Base-by-base conservation (phyloP, 2,113 vertebrate species). In the Ginglymostoma cirratum region DNA sequence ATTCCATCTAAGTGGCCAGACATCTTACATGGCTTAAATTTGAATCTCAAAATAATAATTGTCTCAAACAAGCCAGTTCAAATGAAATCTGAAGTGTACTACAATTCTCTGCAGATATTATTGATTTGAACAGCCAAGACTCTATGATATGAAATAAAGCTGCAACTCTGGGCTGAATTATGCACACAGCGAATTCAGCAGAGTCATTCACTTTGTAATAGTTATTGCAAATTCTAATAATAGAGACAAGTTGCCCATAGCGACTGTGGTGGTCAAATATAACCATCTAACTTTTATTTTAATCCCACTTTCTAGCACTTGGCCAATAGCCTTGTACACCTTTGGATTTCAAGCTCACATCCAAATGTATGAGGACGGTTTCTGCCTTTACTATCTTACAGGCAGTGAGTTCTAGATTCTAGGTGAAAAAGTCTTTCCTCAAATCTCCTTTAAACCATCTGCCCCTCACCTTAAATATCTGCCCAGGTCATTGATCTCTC, bases 51-150 rank as follows among this genome's bases (percentile, higher is more conserved):
- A 94, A 70, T 66, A 94, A 45, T 2, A 7, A 70, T 45, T 38
- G 30, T 67, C 93, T 94, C 66, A 70, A 14, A 42, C 38, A 95
- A 4, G 23, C 93, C 42, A 72, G 48, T 70, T 94, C 38, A 70
- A 94, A 94, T 94, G 67, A 67, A 66, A 70, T 45, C 21, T 66
- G 67, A 42, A 94, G 67, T 95, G 69, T 67, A 52, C 48, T 23
- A 76, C 42, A 52, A 72, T 76, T 95, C 94, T 67, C 67, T 52
- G 67, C 67, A 52, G 94, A 72, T 27, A 72, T 52, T 76, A 95
- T 95, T 95, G 94, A 95, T 76, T 72, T 95, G 94, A 48, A 52
- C 24, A 72, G 42, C 24, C 67, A 95, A 95, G 48, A 38, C 94
- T 76, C 61, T 21, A 6, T 95, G 67, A 70, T 52, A 95, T 34